Percentiles rank a stretch among this genome's conserved stretches.
These are phyloP conservation scores for Perodicticus potto DNA, from an alignment of 2,797 vertebrate species.

Conservation along the genomic window DNA sequence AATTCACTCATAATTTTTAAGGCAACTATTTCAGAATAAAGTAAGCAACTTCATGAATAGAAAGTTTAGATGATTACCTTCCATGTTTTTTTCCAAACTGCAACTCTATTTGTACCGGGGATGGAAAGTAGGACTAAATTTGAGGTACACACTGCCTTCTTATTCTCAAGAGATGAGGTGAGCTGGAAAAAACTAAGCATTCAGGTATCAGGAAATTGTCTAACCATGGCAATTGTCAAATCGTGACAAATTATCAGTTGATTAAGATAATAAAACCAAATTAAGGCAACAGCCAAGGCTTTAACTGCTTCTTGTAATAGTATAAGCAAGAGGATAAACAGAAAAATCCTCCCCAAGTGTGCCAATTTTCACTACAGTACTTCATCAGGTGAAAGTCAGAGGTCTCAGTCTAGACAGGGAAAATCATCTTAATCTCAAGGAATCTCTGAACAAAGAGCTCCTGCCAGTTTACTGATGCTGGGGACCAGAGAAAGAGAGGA, in stretches of 20 bases:
- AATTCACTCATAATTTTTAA: neutral
- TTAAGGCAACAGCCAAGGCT: neutral
- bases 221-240: neutral
- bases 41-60: neutral
- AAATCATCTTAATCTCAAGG: no score
- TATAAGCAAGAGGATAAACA: neutral
- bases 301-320: neutral
- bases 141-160: neutral
- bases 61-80: neutral
- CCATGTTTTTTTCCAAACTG: neutral
- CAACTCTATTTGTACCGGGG: neutral
- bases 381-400: neutral
- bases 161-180: neutral
- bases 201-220: neutral
- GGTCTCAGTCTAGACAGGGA: neutral
- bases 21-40: neutral
- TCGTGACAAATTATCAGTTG: fast-evolving
- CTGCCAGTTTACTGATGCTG: neutral
- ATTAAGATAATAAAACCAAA: neutral
- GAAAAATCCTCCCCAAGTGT: neutral
- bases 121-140: neutral
- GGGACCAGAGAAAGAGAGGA: neutral
- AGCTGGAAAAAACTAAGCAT: neutral
- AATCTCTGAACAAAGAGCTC: neutral
- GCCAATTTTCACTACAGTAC: neutral